Percentiles rank a stretch among this genome's conserved stretches.
phyloP scores from a whole-genome alignment of 2,888 invertebrate genomes.

The Pollenia angustigena region DNA sequence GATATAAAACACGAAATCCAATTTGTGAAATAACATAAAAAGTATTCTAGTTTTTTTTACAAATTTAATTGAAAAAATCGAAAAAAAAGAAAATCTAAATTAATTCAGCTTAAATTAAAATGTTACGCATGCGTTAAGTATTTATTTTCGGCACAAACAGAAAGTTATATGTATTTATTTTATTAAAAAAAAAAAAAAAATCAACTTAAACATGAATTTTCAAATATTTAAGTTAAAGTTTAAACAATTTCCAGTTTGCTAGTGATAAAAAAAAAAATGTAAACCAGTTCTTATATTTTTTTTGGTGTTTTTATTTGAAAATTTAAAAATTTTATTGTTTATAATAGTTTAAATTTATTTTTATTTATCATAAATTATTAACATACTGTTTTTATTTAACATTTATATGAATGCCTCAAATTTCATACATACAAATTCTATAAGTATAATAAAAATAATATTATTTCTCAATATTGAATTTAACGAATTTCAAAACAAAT shows the following conservation, averaged over 20 bases:
- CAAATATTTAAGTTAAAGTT: too few species aligned
- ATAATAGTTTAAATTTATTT: neutral
- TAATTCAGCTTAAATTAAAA: slow-evolving; percentile 2
- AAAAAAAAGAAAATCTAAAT: slow-evolving; percentile 27
- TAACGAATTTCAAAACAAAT: too few species aligned
- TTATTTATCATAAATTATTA: neutral
- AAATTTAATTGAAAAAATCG: slow-evolving; percentile 10
- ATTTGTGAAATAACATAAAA: slow-evolving; percentile 55
- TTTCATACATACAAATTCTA: too few species aligned
- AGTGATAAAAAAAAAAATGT: too few species aligned
- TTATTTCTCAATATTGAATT: too few species aligned
- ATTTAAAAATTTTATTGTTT: slow-evolving; percentile 6
- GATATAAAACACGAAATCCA: slow-evolving; percentile 57
- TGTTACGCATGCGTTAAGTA: slow-evolving; percentile 60
- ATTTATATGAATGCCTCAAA: too few species aligned
- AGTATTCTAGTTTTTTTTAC: slow-evolving; percentile 37
- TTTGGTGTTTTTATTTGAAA: neutral
- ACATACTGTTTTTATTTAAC: slow-evolving; percentile 13
- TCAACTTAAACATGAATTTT: neutral
- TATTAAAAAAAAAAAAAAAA: neutral
- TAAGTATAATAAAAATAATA: too few species aligned
- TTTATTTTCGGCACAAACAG: slow-evolving; percentile 19
- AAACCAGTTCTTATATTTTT: neutral
- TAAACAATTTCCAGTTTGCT: too few species aligned
- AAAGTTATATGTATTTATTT: neutral